Conservation (phyloP, 2,888 invertebrate genomes). For the Chesias legatella region DNA sequence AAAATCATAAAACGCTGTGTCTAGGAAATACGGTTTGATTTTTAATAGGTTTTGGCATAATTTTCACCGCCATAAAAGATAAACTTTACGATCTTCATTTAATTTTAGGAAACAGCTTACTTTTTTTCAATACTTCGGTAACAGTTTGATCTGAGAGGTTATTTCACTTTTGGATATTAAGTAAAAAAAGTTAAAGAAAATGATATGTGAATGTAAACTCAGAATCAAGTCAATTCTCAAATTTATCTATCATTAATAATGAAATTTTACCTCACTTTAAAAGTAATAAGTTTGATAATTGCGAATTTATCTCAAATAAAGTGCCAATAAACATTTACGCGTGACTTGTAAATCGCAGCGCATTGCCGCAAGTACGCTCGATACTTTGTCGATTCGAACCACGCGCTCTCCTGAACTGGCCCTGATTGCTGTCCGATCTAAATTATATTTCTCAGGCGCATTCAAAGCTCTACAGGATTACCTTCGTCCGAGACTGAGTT, state of each 20-base stretch:
- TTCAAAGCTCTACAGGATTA: constrained; percentile 75
- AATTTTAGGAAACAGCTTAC: no score
- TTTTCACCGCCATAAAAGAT: neutral
- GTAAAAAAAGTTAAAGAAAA: no score
- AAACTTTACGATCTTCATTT: constrained; percentile 1
- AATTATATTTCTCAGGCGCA: constrained; percentile 78
- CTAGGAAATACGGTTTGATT: constrained; percentile 10
- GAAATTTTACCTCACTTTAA: no score
- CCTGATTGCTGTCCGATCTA: constrained; percentile 79
- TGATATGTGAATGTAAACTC: no score
- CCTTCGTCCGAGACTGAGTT: constrained; percentile 31
- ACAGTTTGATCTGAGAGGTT: no score
- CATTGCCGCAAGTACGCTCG: constrained; percentile 56
- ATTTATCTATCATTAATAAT: no score
- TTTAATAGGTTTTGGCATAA: constrained; percentile 11
- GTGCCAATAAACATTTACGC: constrained; percentile 35
- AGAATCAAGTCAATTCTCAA: no score
- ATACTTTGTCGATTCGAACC: constrained; percentile 74
- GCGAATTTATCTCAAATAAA: no score
- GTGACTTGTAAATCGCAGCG: constrained; percentile 39
- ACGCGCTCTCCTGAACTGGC: constrained; percentile 78
- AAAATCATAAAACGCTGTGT: constrained; percentile 25
- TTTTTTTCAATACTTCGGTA: no score
- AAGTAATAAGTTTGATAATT: no score
- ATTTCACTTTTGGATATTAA: no score